Evolutionary conservation across 2,113 vertebrate genomes (phyloP).

Genomic region (Pipa parva): DNA sequence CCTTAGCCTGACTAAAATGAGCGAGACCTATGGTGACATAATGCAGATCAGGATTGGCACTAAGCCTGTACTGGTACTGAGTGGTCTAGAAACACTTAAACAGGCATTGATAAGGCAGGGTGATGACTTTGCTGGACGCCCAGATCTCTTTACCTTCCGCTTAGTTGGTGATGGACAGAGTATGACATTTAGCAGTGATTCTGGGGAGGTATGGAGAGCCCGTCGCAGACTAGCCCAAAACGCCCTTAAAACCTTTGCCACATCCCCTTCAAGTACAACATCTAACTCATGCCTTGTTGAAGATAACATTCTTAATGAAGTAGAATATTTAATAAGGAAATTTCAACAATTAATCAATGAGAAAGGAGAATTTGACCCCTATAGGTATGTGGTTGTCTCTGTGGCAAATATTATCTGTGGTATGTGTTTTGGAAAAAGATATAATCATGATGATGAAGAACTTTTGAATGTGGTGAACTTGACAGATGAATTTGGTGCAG

Average conservation of each 20-base stretch:
- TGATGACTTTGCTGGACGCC: constrained; percentile 81
- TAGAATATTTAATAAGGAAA: constrained; percentile 57
- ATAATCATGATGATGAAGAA: constrained; percentile 69
- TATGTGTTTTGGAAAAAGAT: constrained; percentile 79
- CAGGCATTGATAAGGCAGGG: constrained; percentile 83
- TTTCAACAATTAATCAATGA: constrained; percentile 59
- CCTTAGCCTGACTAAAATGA: constrained; percentile 70
- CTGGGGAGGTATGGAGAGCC: constrained; percentile 61
- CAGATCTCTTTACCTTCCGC: constrained; percentile 66
- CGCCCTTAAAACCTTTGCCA: constrained; percentile 67
- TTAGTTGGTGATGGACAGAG: constrained; percentile 63
- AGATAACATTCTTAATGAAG: constrained; percentile 74
- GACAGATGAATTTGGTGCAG: constrained; percentile 63
- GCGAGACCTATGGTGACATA: constrained; percentile 71
- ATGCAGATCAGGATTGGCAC: constrained; percentile 78
- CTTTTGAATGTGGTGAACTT: constrained; percentile 69
- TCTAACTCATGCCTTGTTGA: constrained; percentile 63
- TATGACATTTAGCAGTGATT: constrained; percentile 66
- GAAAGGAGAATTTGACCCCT: constrained; percentile 70
- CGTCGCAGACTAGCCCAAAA: constrained; percentile 69
- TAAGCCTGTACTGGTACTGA: constrained; percentile 81
- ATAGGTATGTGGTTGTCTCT: constrained; percentile 72
- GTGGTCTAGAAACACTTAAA: constrained; percentile 65
- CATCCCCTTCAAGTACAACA: constrained; percentile 43
- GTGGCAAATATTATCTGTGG: constrained; percentile 84